Base-by-base conservation (phyloP, 2,888 invertebrate species). In the Drosophila birchii region DNA sequence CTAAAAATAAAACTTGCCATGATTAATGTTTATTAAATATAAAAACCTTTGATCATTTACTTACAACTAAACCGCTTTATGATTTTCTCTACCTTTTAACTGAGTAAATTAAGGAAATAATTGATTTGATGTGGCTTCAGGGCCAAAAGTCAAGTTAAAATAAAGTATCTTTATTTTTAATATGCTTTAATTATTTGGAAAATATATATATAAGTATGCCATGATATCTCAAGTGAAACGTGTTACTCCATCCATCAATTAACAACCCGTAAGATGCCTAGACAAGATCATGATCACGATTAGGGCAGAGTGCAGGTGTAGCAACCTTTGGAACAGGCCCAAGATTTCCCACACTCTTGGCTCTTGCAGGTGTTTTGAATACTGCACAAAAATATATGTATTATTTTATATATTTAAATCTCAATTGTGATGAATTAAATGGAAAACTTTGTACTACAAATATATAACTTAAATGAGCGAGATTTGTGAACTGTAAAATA, bases 221-320 rank as follows among this genome's bases (percentile, higher is more conserved):
- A 8, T 26, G 14, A 6, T 23, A n/a, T 12, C 34, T 45, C 5
- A 14, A 18, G 51, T 3, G 18, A 59, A 39, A 39, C 51, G 36
- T 51, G 58, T 51, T 59, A 26, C 16, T 34, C 32, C 4, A 49
- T 4, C n/a, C 12, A 41, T 34, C 20, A 49, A 62, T 64, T 62
- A 64, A 43, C 49, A 29, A 18, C 2, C 47, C 62, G 39, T 23
- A 49, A 36, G 6, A 36, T 12, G 29, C 26, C 36, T 8, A 36
- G 47, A 41, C 61, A 61, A 41, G 63, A 64, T 58, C 43, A 58
- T 49, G 45, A 39, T 26, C 47, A 47, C 47, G 63, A 60, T 64
- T 61, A 18, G 38, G 18, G 8, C 16, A 14, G n/a, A 62, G 43
- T 29, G 62, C 44, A 26, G 45, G 61, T 63, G 38, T 34, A 23